phyloP scores from a whole-genome alignment of 2,797 vertebrate species.

The Xyrichtys novacula region DNA sequence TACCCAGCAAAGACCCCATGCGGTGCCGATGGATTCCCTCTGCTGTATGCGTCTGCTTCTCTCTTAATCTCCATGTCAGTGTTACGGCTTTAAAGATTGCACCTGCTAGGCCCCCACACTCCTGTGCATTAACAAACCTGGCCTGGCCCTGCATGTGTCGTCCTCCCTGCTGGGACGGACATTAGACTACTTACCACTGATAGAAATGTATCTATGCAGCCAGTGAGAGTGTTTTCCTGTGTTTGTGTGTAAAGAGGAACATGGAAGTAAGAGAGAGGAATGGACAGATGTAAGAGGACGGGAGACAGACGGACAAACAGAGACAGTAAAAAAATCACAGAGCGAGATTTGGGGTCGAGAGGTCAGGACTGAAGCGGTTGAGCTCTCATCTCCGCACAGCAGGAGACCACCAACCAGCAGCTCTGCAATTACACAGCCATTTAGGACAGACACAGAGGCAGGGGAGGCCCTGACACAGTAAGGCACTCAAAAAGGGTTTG shows the following conservation, averaged over 20 bases:
- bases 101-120: conserved; percentile 70
- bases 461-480: conserved; percentile 41
- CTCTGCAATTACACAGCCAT: conserved; percentile 78
- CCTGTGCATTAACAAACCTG: conserved; percentile 69
- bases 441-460: conserved; percentile 63
- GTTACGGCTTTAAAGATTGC: conserved; percentile 75
- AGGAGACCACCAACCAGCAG: conserved; percentile 65
- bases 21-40: conserved; percentile 33
- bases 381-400: conserved; percentile 75
- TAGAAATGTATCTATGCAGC: conserved; percentile 35
- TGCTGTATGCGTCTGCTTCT: conserved; percentile 32
- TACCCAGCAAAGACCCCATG: conserved; percentile 8
- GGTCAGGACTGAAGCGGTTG: conserved; percentile 71
- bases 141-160: conserved; percentile 57
- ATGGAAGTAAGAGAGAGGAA: conserved; percentile 18
- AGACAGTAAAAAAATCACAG: conserved; percentile 40
- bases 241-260: conserved; percentile 13
- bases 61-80: conserved; percentile 78
- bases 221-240: conserved; percentile 24
- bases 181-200: conserved; percentile 68
- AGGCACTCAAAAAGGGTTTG: conserved; percentile 33
- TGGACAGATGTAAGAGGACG: conserved; percentile 8
- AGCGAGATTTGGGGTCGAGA: conserved; percentile 62
- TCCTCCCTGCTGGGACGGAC: conserved; percentile 59
- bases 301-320: conserved; percentile 21